Base-by-base conservation (phyloP, 2,888 invertebrate species). In the Leptarthrus brevirostris region DNA sequence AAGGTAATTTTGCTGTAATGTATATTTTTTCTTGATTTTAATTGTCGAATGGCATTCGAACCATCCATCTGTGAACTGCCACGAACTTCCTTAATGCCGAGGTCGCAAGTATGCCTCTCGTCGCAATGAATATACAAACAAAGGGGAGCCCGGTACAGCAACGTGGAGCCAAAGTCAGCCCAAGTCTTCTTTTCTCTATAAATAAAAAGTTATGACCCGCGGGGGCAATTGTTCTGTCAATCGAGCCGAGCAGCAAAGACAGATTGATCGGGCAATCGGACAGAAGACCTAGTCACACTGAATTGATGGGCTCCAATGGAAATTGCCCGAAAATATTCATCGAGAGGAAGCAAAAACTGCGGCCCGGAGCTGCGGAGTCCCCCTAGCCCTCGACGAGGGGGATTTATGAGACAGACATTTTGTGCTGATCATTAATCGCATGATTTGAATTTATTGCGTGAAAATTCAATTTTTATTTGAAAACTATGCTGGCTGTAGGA, bases 211-310 rank as follows among this genome's bases (percentile, higher is more conserved):
- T 52, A 34, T 69, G 69, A 34, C 30, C 69, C 69, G 30, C 52
- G 52, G 69, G 52, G 52, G 49, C 69, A 69, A 69, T 69, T 69
- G 69, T 69, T 52, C 69, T 69, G 69, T 69, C 69, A 69, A 69
- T 69, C 69, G 69, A 18, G 20, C 18, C 10, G 20, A 6, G n/a
- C 36, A 10, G 8, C 34, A 26, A 52, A 69, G 69, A 52, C 16
- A 52, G 69, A 69, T 69, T 69, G 52, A 69, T 69, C 52, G 30
- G 16, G 22, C 64, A 20, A 52, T n/a, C 30, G 24, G 52, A 16
- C 69, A 52, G 20, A 24, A 18, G 22, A 47, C 20, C 16, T 20
- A 47, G 64, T 26, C 58, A n/a, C 44, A 6, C 22, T 26, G 49
- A 69, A 69, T 69, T 52, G 49, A 69, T 52, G 34, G 30, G 52